A percentile compares a stretch with the other conserved stretches of the same genome.
phyloP scores from a whole-genome alignment of 2,113 vertebrate genomes.

The Phycodurus eques region DNA sequence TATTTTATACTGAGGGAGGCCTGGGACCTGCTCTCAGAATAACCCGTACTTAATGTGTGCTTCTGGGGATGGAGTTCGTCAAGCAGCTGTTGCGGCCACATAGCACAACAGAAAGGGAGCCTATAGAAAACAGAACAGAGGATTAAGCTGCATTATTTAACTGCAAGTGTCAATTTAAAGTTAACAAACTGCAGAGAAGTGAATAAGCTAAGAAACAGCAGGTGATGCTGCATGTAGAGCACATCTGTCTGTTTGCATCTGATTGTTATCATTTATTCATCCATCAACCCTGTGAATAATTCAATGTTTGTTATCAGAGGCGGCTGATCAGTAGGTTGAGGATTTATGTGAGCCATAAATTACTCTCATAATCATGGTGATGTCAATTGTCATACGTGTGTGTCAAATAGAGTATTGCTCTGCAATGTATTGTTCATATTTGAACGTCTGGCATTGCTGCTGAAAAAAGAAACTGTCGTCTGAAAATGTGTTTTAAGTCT shows the following conservation, averaged over 20 bases:
- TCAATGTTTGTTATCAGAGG: constrained; percentile 16
- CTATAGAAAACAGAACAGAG: constrained; percentile 20
- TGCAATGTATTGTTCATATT: background rate
- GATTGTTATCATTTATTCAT: constrained; percentile 24
- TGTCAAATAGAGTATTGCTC: background rate
- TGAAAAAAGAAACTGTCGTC: background rate
- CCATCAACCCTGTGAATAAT: constrained; percentile 32
- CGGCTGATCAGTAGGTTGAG: background rate
- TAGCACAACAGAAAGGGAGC: background rate
- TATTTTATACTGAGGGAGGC: background rate
- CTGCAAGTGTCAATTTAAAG: constrained; percentile 14
- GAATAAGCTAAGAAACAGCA: constrained; percentile 11
- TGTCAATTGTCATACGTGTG: background rate
- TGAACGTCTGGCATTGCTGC: background rate
- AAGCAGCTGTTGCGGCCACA: background rate
- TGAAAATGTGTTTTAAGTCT: background rate
- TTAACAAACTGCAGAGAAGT: constrained; percentile 27
- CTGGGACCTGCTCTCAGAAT: background rate
- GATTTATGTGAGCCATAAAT: background rate
- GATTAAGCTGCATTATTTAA: constrained; percentile 14
- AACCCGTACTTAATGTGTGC: background rate
- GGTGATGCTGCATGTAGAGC: constrained; percentile 8
- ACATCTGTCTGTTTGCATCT: constrained; percentile 21
- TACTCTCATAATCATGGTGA: background rate
- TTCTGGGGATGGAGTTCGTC: background rate